These are phyloP conservation scores for Ochotona princeps DNA, from an alignment of 2,113 vertebrate genomes.

Conservation along the genomic window DNA sequence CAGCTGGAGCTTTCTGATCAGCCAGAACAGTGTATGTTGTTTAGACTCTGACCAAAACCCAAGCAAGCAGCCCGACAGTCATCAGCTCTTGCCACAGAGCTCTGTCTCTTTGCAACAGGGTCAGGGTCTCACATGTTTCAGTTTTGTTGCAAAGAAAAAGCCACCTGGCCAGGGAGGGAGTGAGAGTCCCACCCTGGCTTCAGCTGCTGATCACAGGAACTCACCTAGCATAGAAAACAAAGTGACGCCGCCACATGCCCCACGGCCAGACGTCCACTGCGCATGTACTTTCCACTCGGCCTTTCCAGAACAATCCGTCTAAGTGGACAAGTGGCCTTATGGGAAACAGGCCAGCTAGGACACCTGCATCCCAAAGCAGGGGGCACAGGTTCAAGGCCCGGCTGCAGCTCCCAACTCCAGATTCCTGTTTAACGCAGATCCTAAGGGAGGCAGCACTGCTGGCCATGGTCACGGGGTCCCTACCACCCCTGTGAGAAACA, in stretches of 20 bases:
- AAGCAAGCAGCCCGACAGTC: not conserved
- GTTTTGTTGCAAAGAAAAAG: no score
- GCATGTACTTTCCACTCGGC: no score
- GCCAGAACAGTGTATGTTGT: not conserved
- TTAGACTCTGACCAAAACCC: not conserved
- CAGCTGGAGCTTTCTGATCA: not conserved
- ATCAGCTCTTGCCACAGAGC: fast-evolving
- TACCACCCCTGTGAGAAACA: no score
- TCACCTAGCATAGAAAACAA: not conserved
- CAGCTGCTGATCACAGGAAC: not conserved
- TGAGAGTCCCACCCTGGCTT: not conserved
- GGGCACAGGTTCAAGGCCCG: no score
- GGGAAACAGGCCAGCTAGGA: no score
- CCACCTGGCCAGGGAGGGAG: not conserved
- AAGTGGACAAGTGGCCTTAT: no score
- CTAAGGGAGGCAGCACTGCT: no score
- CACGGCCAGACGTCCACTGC: not conserved
- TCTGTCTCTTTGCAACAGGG: not conserved
- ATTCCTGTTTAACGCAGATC: no score
- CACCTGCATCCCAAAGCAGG: no score
- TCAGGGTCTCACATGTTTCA: not conserved
- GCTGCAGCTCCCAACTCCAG: no score
- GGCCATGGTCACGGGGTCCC: no score
- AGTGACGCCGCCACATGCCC: not conserved
- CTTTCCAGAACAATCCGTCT: not conserved